These are phyloP conservation scores for Hippotragus niger DNA, from an alignment of 2,113 vertebrate genomes.

Conservation along the genomic window DNA sequence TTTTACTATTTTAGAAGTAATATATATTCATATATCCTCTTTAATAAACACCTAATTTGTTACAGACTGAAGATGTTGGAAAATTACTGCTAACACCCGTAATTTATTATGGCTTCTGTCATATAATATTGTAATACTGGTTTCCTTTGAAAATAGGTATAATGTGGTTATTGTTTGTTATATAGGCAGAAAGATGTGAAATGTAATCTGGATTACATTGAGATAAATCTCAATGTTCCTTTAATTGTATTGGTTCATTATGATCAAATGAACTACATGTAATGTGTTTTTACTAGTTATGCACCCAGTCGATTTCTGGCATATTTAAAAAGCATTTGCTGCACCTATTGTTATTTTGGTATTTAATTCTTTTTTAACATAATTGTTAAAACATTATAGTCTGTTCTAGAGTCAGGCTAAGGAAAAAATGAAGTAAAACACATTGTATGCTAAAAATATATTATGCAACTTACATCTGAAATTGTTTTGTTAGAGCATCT, in stretches of 20 bases:
- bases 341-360: neutral
- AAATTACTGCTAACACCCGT: neutral
- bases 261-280: neutral
- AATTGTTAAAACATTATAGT: conserved; percentile 22
- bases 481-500: neutral
- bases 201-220: neutral
- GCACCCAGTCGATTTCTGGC: neutral
- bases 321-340: conserved; percentile 17
- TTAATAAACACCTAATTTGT: neutral
- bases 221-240: neutral
- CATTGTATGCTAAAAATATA: conserved; percentile 42
- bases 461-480: conserved; percentile 31
- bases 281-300: conserved; percentile 24
- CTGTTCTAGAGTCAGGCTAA: conserved; percentile 39
- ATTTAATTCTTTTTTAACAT: conserved; percentile 23
- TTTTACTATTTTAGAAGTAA: conserved; percentile 12
- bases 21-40: neutral
- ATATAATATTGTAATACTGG: neutral
- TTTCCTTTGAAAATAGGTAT: neutral
- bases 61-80: neutral
- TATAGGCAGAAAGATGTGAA: neutral
- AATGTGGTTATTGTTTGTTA: neutral
- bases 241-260: conserved; percentile 38
- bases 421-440: conserved; percentile 45
- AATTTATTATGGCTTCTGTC: neutral